Conservation (phyloP, 2,888 invertebrate species). For the Halocaridina rubra region DNA sequence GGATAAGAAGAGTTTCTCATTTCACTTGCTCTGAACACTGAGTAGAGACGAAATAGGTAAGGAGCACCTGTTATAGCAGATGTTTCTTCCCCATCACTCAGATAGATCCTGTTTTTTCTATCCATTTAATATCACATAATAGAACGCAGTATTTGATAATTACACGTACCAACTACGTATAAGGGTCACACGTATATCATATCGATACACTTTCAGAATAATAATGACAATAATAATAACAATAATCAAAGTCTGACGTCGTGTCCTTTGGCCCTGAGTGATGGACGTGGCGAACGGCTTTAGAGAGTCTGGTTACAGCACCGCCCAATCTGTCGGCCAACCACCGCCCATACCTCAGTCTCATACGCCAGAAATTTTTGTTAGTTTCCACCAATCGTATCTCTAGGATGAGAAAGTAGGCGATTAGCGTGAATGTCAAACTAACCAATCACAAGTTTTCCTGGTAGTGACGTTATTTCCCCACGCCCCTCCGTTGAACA, state of each 20-base stretch:
- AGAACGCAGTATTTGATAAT: no score
- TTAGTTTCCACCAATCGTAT: conserved; percentile 9
- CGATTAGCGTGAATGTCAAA: not conserved
- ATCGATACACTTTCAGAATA: no score
- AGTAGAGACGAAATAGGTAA: no score
- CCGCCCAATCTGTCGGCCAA: conserved; percentile 31
- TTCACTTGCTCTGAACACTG: no score
- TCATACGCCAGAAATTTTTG: conserved; percentile 13
- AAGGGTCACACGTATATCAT: no score
- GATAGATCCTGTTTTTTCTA: no score
- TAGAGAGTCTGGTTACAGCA: conserved; percentile 1
- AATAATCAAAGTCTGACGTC: not conserved
- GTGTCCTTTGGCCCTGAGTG: conserved; percentile 20
- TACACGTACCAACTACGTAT: no score
- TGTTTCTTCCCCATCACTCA: no score
- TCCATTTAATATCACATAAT: no score
- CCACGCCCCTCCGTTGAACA: not conserved
- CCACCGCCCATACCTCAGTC: not conserved
- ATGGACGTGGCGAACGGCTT: conserved; percentile 14
- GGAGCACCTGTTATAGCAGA: no score
- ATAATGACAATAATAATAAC: no score
- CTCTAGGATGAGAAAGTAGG: not conserved
- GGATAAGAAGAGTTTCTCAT: no score
- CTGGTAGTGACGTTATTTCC: not conserved
- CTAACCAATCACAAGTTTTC: not conserved